Evolutionary conservation across 2,888 invertebrate genomes (phyloP).

Genomic region (Eristalis intricaria): DNA sequence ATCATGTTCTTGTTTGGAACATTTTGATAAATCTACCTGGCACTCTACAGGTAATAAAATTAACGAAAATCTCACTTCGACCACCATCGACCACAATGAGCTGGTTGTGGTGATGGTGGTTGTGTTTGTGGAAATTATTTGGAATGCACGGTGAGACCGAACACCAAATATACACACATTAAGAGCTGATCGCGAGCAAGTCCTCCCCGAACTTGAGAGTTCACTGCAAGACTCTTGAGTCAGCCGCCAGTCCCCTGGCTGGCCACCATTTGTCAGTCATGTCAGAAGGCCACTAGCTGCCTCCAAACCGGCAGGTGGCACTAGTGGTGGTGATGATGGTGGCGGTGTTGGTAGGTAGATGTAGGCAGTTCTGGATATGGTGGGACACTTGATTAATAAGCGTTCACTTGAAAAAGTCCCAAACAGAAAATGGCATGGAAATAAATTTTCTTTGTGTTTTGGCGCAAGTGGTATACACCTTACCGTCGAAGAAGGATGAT

Average conservation of each 20-base stretch:
- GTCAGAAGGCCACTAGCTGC: slow-evolving; percentile 63
- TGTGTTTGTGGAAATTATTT: slow-evolving; percentile 37
- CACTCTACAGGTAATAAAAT: slow-evolving; percentile 73
- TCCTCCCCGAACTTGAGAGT: slow-evolving; percentile 56
- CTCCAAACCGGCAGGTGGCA: slow-evolving; percentile 70
- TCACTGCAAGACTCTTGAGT: slow-evolving; percentile 53
- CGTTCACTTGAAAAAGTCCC: slow-evolving; percentile 58
- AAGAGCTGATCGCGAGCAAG: slow-evolving; percentile 52
- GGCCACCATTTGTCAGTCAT: slow-evolving; percentile 66
- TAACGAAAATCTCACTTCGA: slow-evolving; percentile 72
- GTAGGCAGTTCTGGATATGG: slow-evolving; percentile 52
- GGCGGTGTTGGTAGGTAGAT: background rate
- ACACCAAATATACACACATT: slow-evolving; percentile 58
- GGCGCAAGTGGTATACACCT: slow-evolving; percentile 51
- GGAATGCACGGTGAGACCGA: slow-evolving; percentile 56
- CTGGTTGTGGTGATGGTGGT: background rate
- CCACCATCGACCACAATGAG: slow-evolving; percentile 57
- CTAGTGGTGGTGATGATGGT: slow-evolving; percentile 23
- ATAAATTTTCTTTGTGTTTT: slow-evolving; percentile 65
- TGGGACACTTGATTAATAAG: slow-evolving; percentile 71
- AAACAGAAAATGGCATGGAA: slow-evolving; percentile 67
- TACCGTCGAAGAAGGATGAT: slow-evolving; percentile 43
- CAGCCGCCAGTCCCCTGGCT: slow-evolving; percentile 32
- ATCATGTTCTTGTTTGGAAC: slow-evolving; percentile 79
- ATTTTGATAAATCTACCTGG: slow-evolving; percentile 73